Conservation (phyloP, 2,888 invertebrate genomes). For the Sminthurinus aureus region DNA sequence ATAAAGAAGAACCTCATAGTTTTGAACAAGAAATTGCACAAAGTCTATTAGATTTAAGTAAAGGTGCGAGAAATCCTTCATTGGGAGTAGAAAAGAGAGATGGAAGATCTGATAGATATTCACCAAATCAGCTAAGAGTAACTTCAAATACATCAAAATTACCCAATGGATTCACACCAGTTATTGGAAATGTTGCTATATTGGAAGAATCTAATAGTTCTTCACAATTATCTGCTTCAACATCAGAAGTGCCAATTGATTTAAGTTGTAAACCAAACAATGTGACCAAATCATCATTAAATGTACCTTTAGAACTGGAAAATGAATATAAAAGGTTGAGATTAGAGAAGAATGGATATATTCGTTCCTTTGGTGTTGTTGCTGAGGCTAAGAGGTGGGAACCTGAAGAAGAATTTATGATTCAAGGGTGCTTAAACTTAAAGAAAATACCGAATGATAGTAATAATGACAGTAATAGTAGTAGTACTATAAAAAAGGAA, state of each 20-base stretch:
- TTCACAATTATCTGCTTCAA: slow-evolving; percentile 1
- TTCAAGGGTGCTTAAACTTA: slow-evolving; percentile 54
- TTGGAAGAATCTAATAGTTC: slow-evolving; percentile 32
- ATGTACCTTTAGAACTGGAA: slow-evolving; percentile 1
- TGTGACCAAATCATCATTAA: slow-evolving; percentile 8
- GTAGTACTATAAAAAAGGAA: neutral
- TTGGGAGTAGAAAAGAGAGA: slow-evolving; percentile 32
- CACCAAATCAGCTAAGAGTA: neutral
- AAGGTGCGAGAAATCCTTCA: slow-evolving; percentile 36
- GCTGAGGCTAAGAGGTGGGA: slow-evolving; percentile 57
- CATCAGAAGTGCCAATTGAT: slow-evolving; percentile 53
- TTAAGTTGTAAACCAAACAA: slow-evolving; percentile 46
- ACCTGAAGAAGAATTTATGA: slow-evolving; percentile 52
- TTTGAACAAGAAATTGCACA: slow-evolving; percentile 85
- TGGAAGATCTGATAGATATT: neutral
- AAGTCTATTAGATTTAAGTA: slow-evolving; percentile 75
- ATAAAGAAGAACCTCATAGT: slow-evolving; percentile 45
- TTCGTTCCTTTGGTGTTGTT: slow-evolving; percentile 51
- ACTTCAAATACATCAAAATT: neutral
- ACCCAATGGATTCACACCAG: slow-evolving; percentile 16
- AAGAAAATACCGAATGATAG: slow-evolving; percentile 53
- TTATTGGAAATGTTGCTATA: slow-evolving; percentile 11
- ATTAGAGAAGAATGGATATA: slow-evolving; percentile 50
- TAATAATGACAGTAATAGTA: slow-evolving; percentile 1
- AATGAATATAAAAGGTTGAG: slow-evolving; percentile 46